phyloP scores from a whole-genome alignment of 2,797 vertebrate species.

The Rhodeus uyekii region DNA sequence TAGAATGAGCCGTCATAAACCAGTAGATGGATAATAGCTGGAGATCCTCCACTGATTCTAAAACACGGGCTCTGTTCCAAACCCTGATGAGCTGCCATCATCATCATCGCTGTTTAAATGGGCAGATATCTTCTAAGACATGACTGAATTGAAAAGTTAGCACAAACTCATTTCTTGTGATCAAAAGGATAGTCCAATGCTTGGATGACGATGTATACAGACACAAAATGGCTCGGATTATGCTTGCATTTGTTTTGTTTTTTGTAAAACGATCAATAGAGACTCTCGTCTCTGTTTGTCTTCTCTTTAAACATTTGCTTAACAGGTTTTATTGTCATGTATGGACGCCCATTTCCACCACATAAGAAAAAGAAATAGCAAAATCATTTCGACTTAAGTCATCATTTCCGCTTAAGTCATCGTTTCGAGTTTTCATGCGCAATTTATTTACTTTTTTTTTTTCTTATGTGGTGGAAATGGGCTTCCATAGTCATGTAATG shows the following conservation, averaged over 20 bases:
- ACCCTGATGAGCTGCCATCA: background rate
- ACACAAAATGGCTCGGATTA: background rate
- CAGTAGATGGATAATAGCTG: background rate
- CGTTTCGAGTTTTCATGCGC: too few species aligned
- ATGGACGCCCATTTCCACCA: too few species aligned
- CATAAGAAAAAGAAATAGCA: too few species aligned
- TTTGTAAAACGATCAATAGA: background rate
- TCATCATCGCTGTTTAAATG: background rate
- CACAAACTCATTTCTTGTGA: background rate
- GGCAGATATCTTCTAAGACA: background rate
- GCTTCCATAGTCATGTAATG: too few species aligned
- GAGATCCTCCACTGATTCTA: conserved; percentile 17
- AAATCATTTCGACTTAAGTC: too few species aligned
- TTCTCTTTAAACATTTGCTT: conserved; percentile 1
- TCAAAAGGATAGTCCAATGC: background rate
- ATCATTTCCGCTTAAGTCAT: too few species aligned
- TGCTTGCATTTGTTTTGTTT: background rate
- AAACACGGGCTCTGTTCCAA: conserved; percentile 7
- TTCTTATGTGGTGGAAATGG: too few species aligned
- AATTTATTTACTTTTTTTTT: too few species aligned
- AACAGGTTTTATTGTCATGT: background rate
- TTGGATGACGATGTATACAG: background rate
- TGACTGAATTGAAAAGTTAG: background rate
- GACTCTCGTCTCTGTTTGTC: background rate
- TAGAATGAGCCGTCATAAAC: conserved; percentile 14